These are phyloP conservation scores for Pleuronectes platessa DNA, from an alignment of 2,113 vertebrate genomes.

Conservation along the genomic window DNA sequence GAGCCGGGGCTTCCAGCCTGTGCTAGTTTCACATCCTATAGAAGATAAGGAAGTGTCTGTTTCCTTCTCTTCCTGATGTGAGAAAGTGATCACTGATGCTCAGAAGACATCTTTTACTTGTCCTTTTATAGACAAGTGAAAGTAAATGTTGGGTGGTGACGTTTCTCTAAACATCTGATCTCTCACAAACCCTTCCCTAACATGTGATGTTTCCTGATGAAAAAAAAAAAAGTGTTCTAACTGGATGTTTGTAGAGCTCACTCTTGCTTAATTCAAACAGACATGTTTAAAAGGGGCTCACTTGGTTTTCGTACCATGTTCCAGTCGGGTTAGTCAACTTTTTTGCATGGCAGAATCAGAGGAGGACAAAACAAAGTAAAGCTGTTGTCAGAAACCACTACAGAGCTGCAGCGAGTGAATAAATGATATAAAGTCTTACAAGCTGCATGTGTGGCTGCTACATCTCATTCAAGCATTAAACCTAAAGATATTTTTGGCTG, in stretches of 20 bases:
- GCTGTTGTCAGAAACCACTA: not conserved
- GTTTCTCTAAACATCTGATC: constrained; percentile 5
- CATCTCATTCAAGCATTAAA: too few species aligned
- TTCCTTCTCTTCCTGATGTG: constrained; percentile 48
- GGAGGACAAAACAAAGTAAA: not conserved
- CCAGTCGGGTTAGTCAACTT: not conserved
- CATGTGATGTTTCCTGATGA: not conserved
- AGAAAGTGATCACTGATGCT: constrained; percentile 45
- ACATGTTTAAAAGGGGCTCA: constrained; percentile 49
- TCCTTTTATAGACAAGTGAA: constrained; percentile 41
- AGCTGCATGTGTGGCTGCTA: not conserved
- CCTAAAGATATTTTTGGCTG: too few species aligned
- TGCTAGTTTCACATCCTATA: constrained; percentile 59
- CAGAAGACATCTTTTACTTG: constrained; percentile 43
- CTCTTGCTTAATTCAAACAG: not conserved
- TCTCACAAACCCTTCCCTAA: constrained; percentile 5
- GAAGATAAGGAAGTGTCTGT: constrained; percentile 38
- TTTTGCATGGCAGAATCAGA: not conserved
- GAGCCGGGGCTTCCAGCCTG: constrained; percentile 31
- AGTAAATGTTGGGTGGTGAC: not conserved
- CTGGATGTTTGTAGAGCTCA: not conserved
- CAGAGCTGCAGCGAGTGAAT: too few species aligned
- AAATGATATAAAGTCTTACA: too few species aligned
- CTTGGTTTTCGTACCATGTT: constrained; percentile 28
- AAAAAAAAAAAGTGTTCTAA: constrained; percentile 3